Evolutionary conservation across 2,888 invertebrate genomes (phyloP).

Genomic region (Acanthoscelides obtectus): DNA sequence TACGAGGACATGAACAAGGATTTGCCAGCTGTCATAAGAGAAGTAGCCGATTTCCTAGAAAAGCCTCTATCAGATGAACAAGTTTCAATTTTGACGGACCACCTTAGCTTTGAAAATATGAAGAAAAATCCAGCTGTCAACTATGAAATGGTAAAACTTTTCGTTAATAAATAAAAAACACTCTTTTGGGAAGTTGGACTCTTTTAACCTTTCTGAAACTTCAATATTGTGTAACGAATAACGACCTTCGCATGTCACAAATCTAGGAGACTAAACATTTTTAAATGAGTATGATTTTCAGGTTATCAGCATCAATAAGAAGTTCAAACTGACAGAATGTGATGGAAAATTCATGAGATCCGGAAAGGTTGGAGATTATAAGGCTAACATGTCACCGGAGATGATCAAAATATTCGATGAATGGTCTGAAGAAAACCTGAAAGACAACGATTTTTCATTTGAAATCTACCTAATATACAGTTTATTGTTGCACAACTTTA

Average conservation of each 20-base stretch:
- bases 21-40: conserved; percentile 27
- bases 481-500: too few relatives aligned
- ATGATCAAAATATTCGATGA: conserved; percentile 67
- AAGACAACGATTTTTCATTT: conserved; percentile 33
- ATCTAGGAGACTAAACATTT: too few relatives aligned
- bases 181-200: too few relatives aligned
- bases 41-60: conserved; percentile 32
- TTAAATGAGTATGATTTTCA: not conserved
- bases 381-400: conserved; percentile 62
- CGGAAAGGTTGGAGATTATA: conserved; percentile 46
- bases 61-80: conserved; percentile 29
- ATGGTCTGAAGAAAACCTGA: conserved; percentile 61
- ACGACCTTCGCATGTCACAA: too few relatives aligned
- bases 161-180: too few relatives aligned
- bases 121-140: conserved; percentile 56
- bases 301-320: conserved; percentile 37
- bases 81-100: conserved; percentile 27
- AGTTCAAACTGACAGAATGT: conserved; percentile 37
- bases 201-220: too few relatives aligned
- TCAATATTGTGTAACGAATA: too few relatives aligned
- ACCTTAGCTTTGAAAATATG: conserved; percentile 48
- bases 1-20: conserved; percentile 39
- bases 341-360: conserved; percentile 49
- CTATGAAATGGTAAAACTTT: conserved; percentile 40
- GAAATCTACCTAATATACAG: too few relatives aligned